A percentile compares a stretch with the other conserved stretches of the same genome.
These are phyloP conservation scores for Oasisia sp. DNA, from an alignment of 2,888 invertebrate genomes.

Conservation along the genomic window DNA sequence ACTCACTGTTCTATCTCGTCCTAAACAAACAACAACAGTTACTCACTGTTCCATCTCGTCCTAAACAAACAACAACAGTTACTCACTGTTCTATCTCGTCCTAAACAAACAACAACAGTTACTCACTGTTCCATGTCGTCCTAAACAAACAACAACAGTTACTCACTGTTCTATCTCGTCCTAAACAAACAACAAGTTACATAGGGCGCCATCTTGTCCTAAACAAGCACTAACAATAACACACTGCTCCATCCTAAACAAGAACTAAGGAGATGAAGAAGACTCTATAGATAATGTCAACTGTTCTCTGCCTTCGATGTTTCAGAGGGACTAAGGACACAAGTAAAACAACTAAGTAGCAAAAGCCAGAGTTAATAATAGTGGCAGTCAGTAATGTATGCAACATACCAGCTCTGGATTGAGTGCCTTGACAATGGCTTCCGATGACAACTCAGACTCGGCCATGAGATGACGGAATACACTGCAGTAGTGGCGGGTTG, in stretches of 20 bases:
- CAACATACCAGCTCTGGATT: conserved; percentile 59
- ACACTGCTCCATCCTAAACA: background rate
- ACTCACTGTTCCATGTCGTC: background rate
- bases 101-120: background rate
- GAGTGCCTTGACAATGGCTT: conserved; percentile 54
- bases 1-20: background rate
- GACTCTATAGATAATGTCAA: no score
- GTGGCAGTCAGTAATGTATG: background rate
- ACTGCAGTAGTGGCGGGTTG: conserved; percentile 41
- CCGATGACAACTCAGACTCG: conserved; percentile 48
- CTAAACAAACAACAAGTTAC: background rate
- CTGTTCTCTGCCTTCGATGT: no score
- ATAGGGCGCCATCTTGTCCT: background rate
- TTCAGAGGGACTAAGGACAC: no score
- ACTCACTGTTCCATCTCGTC: background rate
- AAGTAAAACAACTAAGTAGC: no score
- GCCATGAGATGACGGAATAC: conserved; percentile 42
- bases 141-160: background rate
- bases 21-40: conserved; percentile 2
- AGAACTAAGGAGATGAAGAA: background rate
- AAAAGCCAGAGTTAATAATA: no score
- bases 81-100: background rate
- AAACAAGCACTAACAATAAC: background rate
- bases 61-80: background rate
- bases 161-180: background rate